phyloP scores from a whole-genome alignment of 1,140 invertebrate species.

The Globodera rostochiensis region DNA sequence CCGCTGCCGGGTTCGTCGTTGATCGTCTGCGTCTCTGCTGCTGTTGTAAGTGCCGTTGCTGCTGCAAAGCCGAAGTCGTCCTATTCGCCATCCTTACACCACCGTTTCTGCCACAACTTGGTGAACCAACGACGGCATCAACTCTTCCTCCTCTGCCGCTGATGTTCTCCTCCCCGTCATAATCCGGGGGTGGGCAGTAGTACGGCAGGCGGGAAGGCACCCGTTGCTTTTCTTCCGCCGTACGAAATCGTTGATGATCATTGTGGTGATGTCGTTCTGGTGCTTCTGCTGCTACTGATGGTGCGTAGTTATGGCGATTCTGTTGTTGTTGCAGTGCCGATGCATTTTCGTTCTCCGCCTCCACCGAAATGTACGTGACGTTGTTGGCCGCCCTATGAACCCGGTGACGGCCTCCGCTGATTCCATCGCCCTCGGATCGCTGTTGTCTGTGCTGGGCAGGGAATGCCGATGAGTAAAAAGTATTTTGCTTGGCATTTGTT shows the following conservation, averaged over 20 bases:
- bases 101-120: neutral
- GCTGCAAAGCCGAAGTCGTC: neutral
- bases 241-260: conserved; percentile 7
- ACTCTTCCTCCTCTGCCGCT: neutral
- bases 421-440: conserved; percentile 15
- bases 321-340: conserved; percentile 17
- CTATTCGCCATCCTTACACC: neutral
- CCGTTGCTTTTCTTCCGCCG: conserved; percentile 3
- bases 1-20: neutral
- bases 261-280: neutral
- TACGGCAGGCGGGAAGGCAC: conserved; percentile 13
- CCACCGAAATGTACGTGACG: conserved; percentile 46
- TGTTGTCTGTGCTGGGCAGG: conserved; percentile 21
- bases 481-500: too few relatives aligned
- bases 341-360: conserved; percentile 21
- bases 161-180: conserved; percentile 32
- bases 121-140: neutral
- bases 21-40: neutral
- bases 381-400: conserved; percentile 49
- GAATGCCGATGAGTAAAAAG: neutral
- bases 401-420: conserved; percentile 27
- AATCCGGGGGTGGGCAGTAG: conserved; percentile 47
- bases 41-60: conserved; percentile 3
- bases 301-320: neutral
- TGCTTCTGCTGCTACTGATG: neutral